Conservation (phyloP, 2,888 invertebrate genomes). For the Drosophila antonietae region DNA sequence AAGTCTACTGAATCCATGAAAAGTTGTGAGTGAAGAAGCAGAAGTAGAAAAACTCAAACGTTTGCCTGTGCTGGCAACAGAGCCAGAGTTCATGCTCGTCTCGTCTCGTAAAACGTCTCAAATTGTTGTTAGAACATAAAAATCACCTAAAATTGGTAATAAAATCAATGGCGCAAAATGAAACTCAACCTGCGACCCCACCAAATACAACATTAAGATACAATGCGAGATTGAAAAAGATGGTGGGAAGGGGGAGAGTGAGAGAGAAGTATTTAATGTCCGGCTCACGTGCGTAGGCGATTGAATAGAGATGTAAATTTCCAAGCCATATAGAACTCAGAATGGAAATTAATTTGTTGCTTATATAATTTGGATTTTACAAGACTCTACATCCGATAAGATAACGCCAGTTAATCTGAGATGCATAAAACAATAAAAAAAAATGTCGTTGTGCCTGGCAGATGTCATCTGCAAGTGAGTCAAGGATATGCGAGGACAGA, state of each 20-base stretch:
- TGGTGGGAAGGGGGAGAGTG: background rate
- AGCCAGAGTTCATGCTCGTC: conserved; percentile 35
- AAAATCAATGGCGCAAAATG: conserved; percentile 63
- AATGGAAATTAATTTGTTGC: background rate
- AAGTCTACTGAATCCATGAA: conserved; percentile 49
- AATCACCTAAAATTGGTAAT: conserved; percentile 75
- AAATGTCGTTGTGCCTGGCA: background rate
- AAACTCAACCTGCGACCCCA: conserved; percentile 35
- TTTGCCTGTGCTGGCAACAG: conserved; percentile 4
- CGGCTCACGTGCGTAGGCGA: conserved; percentile 42
- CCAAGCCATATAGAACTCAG: background rate
- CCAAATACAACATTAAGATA: conserved; percentile 1
- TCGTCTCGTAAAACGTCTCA: conserved; percentile 62
- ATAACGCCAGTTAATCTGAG: background rate
- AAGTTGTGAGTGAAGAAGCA: conserved; percentile 16
- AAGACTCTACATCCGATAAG: background rate
- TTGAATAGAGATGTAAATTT: conserved; percentile 35
- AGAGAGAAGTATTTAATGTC: background rate
- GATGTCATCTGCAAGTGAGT: background rate
- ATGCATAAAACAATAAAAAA: background rate
- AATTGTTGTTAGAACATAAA: conserved; percentile 78
- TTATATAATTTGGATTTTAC: background rate
- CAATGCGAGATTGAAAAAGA: background rate
- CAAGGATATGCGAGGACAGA: background rate
- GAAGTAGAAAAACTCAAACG: conserved; percentile 22